Conservation (phyloP, 2,888 invertebrate genomes). For the Euzophera pinguis region DNA sequence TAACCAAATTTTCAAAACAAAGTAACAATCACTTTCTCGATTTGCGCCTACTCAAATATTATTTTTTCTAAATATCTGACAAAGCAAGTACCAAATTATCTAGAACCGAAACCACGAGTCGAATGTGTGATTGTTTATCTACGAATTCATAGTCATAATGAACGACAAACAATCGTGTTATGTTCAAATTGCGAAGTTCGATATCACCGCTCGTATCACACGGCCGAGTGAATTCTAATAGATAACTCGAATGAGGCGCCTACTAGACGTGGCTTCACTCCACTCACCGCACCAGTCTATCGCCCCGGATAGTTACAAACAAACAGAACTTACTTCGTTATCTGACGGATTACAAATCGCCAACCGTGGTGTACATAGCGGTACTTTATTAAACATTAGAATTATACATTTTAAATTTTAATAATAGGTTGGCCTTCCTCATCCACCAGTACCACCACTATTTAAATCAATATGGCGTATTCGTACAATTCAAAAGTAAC, state of each 20-base stretch:
- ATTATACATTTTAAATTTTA: no score
- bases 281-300: slow-evolving; percentile 51
- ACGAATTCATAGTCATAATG: slow-evolving; percentile 4
- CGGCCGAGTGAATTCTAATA: slow-evolving; percentile 57
- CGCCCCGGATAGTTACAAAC: slow-evolving; percentile 51
- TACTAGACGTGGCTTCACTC: slow-evolving; percentile 64
- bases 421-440: no score
- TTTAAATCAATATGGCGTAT: no score
- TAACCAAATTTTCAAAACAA: no score
- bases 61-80: no score
- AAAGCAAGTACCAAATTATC: no score
- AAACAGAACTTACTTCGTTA: slow-evolving; percentile 50
- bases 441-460: no score
- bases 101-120: not conserved
- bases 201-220: slow-evolving; percentile 56
- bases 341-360: slow-evolving; percentile 42
- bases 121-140: not conserved
- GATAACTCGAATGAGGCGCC: slow-evolving; percentile 65
- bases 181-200: slow-evolving; percentile 33
- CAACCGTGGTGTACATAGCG: not conserved
- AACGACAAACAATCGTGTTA: slow-evolving; percentile 3
- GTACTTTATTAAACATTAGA: no score
- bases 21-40: no score
- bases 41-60: no score
- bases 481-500: no score